These are phyloP conservation scores for Nematopogon swammerdamellus DNA, from an alignment of 2,888 invertebrate species.

Conservation along the genomic window DNA sequence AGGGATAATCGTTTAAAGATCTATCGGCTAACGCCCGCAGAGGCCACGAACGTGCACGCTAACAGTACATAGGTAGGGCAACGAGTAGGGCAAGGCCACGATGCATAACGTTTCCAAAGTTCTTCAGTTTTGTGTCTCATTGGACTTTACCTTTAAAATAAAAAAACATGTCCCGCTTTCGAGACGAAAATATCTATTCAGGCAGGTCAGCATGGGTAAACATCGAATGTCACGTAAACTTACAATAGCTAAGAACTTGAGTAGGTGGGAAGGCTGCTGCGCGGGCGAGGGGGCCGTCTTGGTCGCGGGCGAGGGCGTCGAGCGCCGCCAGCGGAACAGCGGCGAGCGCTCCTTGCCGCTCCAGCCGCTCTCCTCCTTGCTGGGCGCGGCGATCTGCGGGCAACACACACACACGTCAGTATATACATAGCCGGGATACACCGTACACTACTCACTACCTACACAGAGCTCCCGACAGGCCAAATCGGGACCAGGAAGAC, in stretches of 20 bases:
- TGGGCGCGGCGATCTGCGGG: slow-evolving; percentile 48
- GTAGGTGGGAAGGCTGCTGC: slow-evolving; percentile 42
- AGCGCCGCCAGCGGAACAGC: slow-evolving; percentile 37
- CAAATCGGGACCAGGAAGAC: neutral
- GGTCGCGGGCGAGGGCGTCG: slow-evolving; percentile 20
- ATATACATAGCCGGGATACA: slow-evolving; percentile 22
- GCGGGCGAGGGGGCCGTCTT: slow-evolving; percentile 24
- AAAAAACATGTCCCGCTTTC: too few relatives aligned
- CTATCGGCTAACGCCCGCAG: too few relatives aligned
- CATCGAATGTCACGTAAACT: too few relatives aligned
- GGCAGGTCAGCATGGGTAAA: too few relatives aligned
- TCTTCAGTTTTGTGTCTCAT: too few relatives aligned
- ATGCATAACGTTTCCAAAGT: too few relatives aligned
- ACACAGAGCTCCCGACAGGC: slow-evolving; percentile 10
- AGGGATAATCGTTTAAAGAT: too few relatives aligned
- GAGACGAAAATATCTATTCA: neutral
- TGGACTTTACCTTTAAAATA: too few relatives aligned
- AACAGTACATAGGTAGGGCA: too few relatives aligned
- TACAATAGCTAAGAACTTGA: slow-evolving; percentile 79
- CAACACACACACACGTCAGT: slow-evolving; percentile 40
- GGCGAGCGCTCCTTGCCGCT: slow-evolving; percentile 42
- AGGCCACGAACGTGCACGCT: too few relatives aligned
- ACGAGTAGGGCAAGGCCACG: too few relatives aligned
- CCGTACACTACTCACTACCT: slow-evolving; percentile 15
- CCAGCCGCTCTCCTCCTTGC: slow-evolving; percentile 50